These are phyloP conservation scores for Euphydryas editha DNA, from an alignment of 2,888 invertebrate genomes.

Conservation along the genomic window DNA sequence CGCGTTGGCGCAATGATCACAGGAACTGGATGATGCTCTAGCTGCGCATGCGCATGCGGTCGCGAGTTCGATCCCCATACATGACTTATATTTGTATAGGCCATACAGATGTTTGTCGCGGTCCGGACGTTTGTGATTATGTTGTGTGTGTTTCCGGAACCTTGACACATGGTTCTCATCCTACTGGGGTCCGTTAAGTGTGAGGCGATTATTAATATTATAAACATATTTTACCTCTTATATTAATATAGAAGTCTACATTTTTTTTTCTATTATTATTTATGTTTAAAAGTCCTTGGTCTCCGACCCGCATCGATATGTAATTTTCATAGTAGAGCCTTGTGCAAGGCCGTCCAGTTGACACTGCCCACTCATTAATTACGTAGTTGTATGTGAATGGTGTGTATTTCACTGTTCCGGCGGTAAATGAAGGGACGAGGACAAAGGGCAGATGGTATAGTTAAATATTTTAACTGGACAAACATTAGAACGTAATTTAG, in stretches of 20 bases:
- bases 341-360: slow-evolving; percentile 1
- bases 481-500: background rate
- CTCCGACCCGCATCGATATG: background rate
- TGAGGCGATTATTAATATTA: too few species aligned
- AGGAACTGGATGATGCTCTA: too few species aligned
- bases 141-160: too few species aligned
- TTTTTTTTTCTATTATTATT: background rate
- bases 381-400: background rate
- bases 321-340: background rate
- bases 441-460: background rate
- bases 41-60: too few species aligned
- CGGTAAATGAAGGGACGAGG: background rate
- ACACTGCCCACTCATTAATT: slow-evolving; percentile 1
- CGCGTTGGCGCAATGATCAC: too few species aligned
- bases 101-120: too few species aligned
- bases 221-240: too few species aligned
- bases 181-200: too few species aligned
- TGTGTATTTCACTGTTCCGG: slow-evolving; percentile 5
- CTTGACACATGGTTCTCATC: too few species aligned
- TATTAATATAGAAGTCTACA: background rate
- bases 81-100: too few species aligned
- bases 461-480: slow-evolving; percentile 2
- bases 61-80: too few species aligned
- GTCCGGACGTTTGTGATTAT: too few species aligned
- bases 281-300: background rate